Base-by-base conservation (phyloP, 2,888 invertebrate genomes). In the Myopa tessellatipennis region DNA sequence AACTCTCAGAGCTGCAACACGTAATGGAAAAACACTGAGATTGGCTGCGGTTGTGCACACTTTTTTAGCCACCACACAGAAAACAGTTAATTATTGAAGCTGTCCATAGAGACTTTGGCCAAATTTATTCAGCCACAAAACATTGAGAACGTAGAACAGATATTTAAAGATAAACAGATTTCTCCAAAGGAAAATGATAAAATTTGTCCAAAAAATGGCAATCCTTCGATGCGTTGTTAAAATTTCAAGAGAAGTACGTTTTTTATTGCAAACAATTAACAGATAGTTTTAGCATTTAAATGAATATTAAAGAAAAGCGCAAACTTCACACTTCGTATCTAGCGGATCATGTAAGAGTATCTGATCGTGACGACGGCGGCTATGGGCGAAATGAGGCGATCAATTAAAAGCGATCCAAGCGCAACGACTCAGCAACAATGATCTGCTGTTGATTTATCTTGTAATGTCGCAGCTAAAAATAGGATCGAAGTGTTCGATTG, bases 121-220 rank as follows among this genome's bases (percentile, higher is more conserved):
- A 1, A 7, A 12, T 73, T 60, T 4, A 4, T 65, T 38, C 14
- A 77, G 65, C 60, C 45, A 79, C 80, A 78, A 69, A 58, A 70
- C 38, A 79, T 76, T 68, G 16, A 52, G 3, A 84, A 85, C 84
- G 84, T 80, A 79, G 73, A 85, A 85, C 84, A 85, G 82, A 83
- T 82, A 83, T 45, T 45, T 8, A 79, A 4, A 55, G 55, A 16
- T 55, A 55, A 4, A 70, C 60, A 34, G 34, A 63, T 63, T 63
- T 63, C 3, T 60, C 16, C 6, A 12, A 60, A 10, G 6, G 1
- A 16, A 4, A 60, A 60, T 18, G 1, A 10, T 26, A 8, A 61
- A 58, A 58, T 58, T 58, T 58, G 52, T 58, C 45, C 45, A 10
- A 45, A 45, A 45, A 45, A 55, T 55, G 55, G 5, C 45, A 45